Percentiles rank a stretch among this genome's conserved stretches.
These are phyloP conservation scores for Mola mola DNA, from an alignment of 2,113 vertebrate species.

Conservation along the genomic window DNA sequence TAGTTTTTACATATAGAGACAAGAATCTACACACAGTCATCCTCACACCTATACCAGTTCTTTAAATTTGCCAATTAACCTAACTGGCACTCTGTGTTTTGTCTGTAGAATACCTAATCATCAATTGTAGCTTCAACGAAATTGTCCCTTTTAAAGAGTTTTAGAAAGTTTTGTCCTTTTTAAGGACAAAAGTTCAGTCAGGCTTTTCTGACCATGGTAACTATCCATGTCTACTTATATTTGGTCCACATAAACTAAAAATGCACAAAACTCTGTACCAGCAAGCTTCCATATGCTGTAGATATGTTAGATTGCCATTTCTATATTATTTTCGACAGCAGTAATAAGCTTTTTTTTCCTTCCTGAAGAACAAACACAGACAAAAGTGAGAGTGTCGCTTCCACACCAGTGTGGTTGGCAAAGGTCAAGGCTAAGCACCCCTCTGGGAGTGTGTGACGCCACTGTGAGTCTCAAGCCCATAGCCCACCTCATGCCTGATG, in stretches of 20 bases:
- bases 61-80: too few relatives aligned
- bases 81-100: too few relatives aligned
- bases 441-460: conserved; percentile 38
- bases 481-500: conserved; percentile 44
- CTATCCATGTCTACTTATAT: conserved; percentile 1
- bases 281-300: background rate
- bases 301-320: background rate
- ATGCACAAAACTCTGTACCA: background rate
- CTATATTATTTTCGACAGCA: too few relatives aligned
- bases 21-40: too few relatives aligned
- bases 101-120: too few relatives aligned
- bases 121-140: too few relatives aligned
- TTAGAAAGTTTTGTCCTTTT: background rate
- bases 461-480: conserved; percentile 19
- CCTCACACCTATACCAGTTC: too few relatives aligned
- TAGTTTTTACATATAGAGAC: too few relatives aligned
- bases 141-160: too few relatives aligned
- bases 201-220: conserved; percentile 3
- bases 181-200: too few relatives aligned
- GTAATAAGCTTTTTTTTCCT: background rate
- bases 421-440: conserved; percentile 53
- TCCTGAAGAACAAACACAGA: background rate
- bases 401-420: conserved; percentile 34
- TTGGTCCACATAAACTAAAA: conserved; percentile 7
- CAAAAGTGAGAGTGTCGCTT: conserved; percentile 4